Base-by-base conservation (phyloP, 2,888 invertebrate genomes). In the Caenorhabditis sp. region DNA sequence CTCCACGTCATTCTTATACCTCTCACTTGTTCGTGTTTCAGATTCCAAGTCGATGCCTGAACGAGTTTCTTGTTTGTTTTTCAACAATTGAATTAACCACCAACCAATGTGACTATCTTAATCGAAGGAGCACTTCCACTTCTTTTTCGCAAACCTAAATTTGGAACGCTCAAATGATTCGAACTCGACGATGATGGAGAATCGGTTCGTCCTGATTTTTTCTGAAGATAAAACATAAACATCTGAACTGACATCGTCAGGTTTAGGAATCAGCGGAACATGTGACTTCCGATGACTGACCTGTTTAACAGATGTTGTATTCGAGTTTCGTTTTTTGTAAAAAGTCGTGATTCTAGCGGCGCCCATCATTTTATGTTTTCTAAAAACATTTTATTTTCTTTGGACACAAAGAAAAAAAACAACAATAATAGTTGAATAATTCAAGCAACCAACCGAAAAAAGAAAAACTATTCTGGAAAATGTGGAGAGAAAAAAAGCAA, bases 1-100 rank as follows among this genome's bases (percentile, higher is more conserved):
- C 74, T 65, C 86, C 86, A 86, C 10, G 86, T 86, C 43, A 77
- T 72, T 67, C 80, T 81, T 23, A 86, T 60, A 10, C 84, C 86
- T 24, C 84, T 76, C 23, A 84, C 77, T 24, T 84, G 82, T 10
- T 79, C 79, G 19, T 76, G 66, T 58, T 85, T 84, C 53, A 86
- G 65, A 26, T 72, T 78, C 85, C 85, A 85, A 23, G 78, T 81
- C 8, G 76, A 64, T 1, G 85, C 83, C 84, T 84, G 59, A 65
- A 76, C 31, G 5, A 60, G 14, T 14, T 43, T 43, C 43, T 43
- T 17, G 36, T 49, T 57, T 21, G 36, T 21, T 37, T 55, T 43
- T 43, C 54, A 23, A 24, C n/a, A 19, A 49, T n/a, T n/a, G n/a
- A n/a, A n/a, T n/a, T n/a, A n/a, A n/a, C n/a, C n/a, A n/a, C 36